Evolutionary conservation across 1,140 invertebrate genomes (phyloP).

Genomic region (Oryzaephilus surinamensis): DNA sequence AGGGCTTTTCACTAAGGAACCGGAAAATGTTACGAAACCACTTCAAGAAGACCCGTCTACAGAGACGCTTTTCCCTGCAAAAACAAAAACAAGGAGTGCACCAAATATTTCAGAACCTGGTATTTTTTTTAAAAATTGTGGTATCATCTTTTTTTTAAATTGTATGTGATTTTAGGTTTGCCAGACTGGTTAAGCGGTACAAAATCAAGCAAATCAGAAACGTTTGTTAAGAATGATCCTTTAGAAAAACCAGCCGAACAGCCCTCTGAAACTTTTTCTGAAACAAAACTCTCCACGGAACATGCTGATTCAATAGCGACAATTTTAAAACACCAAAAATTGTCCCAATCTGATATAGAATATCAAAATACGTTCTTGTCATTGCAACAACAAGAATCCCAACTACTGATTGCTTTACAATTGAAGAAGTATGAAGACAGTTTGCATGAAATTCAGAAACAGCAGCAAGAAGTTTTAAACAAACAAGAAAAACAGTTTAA

Average conservation of each 20-base stretch:
- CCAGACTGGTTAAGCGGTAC: conserved; percentile 21
- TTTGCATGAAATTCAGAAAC: conserved; percentile 38
- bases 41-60: conserved; percentile 1
- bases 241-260: not conserved
- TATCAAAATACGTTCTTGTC: conserved; percentile 35
- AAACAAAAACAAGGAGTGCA: conserved; percentile 8
- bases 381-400: conserved; percentile 41
- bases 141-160: conserved; percentile 1
- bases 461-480: conserved; percentile 36
- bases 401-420: conserved; percentile 39
- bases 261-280: conserved; percentile 3
- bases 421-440: conserved; percentile 41
- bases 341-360: conserved; percentile 28
- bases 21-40: not conserved
- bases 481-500: conserved; percentile 41
- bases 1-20: conserved; percentile 8
- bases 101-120: conserved; percentile 6
- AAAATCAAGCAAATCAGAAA: conserved; percentile 15
- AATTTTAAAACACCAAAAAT: conserved; percentile 21
- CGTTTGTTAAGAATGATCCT: not conserved
- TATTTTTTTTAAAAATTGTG: not conserved
- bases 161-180: conserved; percentile 10
- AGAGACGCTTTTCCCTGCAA: conserved; percentile 1
- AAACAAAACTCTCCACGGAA: not conserved
- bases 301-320: conserved; percentile 5